These are phyloP conservation scores for Sinocyclocheilus grahami DNA, from an alignment of 2,113 vertebrate species.

Conservation along the genomic window DNA sequence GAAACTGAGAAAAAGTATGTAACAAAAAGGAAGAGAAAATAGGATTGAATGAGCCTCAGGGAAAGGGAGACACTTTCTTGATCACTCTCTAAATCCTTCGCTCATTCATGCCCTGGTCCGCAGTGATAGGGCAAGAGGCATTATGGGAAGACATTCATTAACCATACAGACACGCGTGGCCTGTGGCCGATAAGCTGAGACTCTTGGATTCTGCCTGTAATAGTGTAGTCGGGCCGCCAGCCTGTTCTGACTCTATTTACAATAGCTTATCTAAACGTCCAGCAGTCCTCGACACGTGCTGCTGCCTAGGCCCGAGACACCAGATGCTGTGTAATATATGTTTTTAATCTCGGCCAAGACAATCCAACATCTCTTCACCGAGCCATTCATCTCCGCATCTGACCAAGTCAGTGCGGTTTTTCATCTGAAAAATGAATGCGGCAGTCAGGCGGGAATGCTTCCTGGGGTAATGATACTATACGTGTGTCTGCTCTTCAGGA, in stretches of 20 bases:
- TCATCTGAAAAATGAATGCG: slow-evolving; percentile 8
- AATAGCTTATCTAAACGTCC: slow-evolving; percentile 49
- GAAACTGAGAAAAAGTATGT: background rate
- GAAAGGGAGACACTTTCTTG: background rate
- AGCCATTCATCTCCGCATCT: slow-evolving; percentile 27
- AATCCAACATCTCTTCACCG: background rate
- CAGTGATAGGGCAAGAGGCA: slow-evolving; percentile 9
- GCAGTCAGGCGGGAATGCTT: background rate
- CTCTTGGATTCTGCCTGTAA: background rate
- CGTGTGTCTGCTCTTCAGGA: background rate
- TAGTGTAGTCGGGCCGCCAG: background rate
- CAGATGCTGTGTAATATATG: slow-evolving; percentile 24
- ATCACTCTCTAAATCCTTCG: background rate
- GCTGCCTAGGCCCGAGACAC: background rate
- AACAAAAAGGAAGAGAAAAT: background rate
- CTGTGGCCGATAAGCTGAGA: slow-evolving; percentile 31
- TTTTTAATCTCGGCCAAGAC: slow-evolving; percentile 36
- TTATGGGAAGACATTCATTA: slow-evolving; percentile 5
- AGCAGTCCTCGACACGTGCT: background rate
- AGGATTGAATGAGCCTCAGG: background rate
- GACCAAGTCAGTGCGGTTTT: background rate
- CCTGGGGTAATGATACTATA: background rate
- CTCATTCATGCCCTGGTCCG: background rate
- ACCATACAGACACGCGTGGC: background rate
- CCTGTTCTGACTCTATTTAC: slow-evolving; percentile 24